Conservation (phyloP, 1,140 invertebrate species). For the Thaumatotibia leucotreta region DNA sequence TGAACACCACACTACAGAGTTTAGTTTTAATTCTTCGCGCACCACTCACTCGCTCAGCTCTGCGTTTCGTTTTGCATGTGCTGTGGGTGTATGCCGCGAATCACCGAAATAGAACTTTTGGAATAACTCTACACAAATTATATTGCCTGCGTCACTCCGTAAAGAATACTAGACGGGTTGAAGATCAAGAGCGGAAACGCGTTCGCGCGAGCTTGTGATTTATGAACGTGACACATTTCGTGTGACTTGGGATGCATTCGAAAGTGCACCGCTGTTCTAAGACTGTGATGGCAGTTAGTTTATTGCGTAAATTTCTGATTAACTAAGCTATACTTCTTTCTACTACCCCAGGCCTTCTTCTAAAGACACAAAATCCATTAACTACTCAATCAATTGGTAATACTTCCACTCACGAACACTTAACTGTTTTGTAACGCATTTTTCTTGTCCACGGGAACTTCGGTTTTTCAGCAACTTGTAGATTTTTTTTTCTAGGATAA, state of each 20-base stretch:
- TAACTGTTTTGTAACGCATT: not conserved
- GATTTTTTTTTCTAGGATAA: too few species aligned
- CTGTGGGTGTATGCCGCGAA: slow-evolving; percentile 57
- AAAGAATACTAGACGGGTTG: slow-evolving; percentile 42
- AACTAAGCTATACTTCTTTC: too few species aligned
- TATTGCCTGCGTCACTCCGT: slow-evolving; percentile 59
- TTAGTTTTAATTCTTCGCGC: slow-evolving; percentile 43
- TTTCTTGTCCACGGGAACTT: too few species aligned
- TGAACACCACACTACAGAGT: slow-evolving; percentile 19
- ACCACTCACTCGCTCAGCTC: slow-evolving; percentile 46
- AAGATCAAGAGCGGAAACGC: slow-evolving; percentile 58
- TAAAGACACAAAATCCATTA: too few species aligned
- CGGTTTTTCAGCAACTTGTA: too few species aligned
- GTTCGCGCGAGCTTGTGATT: slow-evolving; percentile 16
- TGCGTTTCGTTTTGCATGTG: slow-evolving; percentile 40
- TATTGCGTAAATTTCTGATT: too few species aligned
- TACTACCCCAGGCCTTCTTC: too few species aligned
- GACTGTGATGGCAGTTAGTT: too few species aligned
- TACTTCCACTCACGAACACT: not conserved
- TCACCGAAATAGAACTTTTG: slow-evolving; percentile 70
- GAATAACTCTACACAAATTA: slow-evolving; percentile 71
- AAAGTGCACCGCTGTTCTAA: not conserved
- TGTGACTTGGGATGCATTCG: not conserved
- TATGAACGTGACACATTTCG: not conserved
- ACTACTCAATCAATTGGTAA: too few species aligned